Evolutionary conservation across 2,888 invertebrate genomes (phyloP).

Genomic region (Acronicta leporina): DNA sequence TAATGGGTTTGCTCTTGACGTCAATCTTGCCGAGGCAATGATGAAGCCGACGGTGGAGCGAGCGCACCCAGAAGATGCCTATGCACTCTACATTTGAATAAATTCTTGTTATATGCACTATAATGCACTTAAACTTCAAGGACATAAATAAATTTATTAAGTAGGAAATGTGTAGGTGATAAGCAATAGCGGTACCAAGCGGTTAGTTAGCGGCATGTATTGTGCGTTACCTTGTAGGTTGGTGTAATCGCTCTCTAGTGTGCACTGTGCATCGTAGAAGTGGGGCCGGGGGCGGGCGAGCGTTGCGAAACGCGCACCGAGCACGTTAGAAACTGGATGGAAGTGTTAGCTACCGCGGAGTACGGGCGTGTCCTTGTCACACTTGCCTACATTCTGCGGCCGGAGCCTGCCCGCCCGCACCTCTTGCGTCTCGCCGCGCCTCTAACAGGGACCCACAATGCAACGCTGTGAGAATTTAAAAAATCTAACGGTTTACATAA

Average conservation of each 20-base stretch:
- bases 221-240: constrained; percentile 75
- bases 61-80: too few species aligned
- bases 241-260: constrained; percentile 76
- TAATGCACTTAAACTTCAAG: too few species aligned
- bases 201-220: constrained; percentile 64
- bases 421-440: constrained; percentile 68
- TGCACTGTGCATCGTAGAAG: constrained; percentile 78
- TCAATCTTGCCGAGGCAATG: too few species aligned
- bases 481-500: constrained; percentile 72
- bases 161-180: constrained; percentile 13
- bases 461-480: constrained; percentile 79
- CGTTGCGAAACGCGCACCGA: constrained; percentile 85
- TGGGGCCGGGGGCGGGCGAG: constrained; percentile 74
- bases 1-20: too few species aligned
- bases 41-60: too few species aligned
- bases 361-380: constrained; percentile 89
- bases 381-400: constrained; percentile 88
- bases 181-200: constrained; percentile 46
- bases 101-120: too few species aligned
- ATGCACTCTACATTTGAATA: too few species aligned
- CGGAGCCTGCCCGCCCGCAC: constrained; percentile 78
- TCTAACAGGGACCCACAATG: constrained; percentile 83
- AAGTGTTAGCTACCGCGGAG: constrained; percentile 86
- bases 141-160: constrained; percentile 15
- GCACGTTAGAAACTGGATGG: constrained; percentile 88